These are phyloP conservation scores for Eupithecia subumbrata DNA, from an alignment of 2,888 invertebrate species.

Conservation along the genomic window DNA sequence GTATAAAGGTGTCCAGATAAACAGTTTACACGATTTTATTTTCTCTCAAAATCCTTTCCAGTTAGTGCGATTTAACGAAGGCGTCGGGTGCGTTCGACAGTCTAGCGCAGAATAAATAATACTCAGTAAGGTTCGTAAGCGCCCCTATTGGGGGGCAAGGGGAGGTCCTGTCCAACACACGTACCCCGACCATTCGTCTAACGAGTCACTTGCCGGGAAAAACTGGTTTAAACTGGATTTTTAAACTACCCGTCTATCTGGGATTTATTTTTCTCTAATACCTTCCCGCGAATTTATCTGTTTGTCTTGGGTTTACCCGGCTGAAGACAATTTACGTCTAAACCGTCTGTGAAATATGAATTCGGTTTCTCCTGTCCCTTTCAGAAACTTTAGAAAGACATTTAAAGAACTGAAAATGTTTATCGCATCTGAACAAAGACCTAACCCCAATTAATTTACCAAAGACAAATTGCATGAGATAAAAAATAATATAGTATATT, in stretches of 20 bases:
- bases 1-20: background rate
- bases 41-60: conserved; percentile 23
- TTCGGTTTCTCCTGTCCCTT: conserved; percentile 9
- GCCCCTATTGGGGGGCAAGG: conserved; percentile 32
- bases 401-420: conserved; percentile 20
- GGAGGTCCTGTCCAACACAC: conserved; percentile 68
- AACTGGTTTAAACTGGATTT: conserved; percentile 60
- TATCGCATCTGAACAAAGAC: conserved; percentile 26
- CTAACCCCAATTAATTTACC: conserved; percentile 27
- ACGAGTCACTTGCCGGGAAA: conserved; percentile 61
- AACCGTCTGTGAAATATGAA: conserved; percentile 19
- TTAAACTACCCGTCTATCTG: conserved; percentile 49
- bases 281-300: conserved; percentile 33
- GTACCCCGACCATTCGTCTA: conserved; percentile 65
- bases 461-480: conserved; percentile 31
- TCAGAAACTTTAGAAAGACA: background rate
- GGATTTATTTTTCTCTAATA: conserved; percentile 46
- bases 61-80: conserved; percentile 64
- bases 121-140: conserved; percentile 42
- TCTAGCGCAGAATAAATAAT: conserved; percentile 44
- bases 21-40: conserved; percentile 11
- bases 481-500: conserved; percentile 19
- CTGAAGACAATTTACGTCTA: conserved; percentile 26
- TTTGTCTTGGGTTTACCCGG: conserved; percentile 31
- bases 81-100: conserved; percentile 77